These are phyloP conservation scores for Drosophila tani DNA, from an alignment of 1,140 invertebrate genomes.

Conservation along the genomic window DNA sequence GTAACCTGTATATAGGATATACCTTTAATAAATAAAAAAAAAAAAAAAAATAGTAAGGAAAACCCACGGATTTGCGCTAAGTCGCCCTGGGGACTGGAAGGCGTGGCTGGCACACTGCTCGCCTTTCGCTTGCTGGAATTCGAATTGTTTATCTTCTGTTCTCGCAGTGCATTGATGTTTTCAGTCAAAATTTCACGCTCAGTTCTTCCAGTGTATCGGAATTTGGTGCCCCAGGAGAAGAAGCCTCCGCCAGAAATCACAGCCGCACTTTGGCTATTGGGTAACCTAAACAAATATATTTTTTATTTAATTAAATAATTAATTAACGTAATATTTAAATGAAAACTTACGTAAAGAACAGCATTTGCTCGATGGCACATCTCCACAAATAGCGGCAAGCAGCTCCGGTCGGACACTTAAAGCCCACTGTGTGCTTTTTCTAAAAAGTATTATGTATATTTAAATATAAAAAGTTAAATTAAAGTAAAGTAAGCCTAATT, in stretches of 20 bases:
- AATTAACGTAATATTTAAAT: constrained; percentile 47
- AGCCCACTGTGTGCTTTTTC: constrained; percentile 98
- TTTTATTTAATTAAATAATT: not conserved
- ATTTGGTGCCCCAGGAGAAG: constrained; percentile 97
- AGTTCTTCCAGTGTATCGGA: constrained; percentile 95
- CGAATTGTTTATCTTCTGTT: constrained; percentile 86
- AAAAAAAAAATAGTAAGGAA: not conserved
- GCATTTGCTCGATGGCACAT: constrained; percentile 97
- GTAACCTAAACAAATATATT: constrained; percentile 87
- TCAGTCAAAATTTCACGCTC: constrained; percentile 95
- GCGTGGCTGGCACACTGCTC: constrained; percentile 93
- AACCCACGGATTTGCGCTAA: constrained; percentile 80
- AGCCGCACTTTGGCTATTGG: constrained; percentile 93
- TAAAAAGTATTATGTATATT: constrained; percentile 74
- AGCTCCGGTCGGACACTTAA: constrained; percentile 95
- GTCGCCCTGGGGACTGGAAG: constrained; percentile 89
- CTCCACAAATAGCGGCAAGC: constrained; percentile 97
- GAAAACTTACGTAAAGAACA: constrained; percentile 96
- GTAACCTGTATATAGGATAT: constrained; percentile 87
- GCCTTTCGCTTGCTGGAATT: constrained; percentile 90
- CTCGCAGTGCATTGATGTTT: constrained; percentile 77
- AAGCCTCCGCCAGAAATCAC: constrained; percentile 96
- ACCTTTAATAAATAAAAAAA: not conserved
- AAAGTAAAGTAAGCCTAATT: no score
- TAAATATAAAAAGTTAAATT: not conserved